These are phyloP conservation scores for Drosophila azteca DNA, from an alignment of 1,140 invertebrate species.

Conservation along the genomic window DNA sequence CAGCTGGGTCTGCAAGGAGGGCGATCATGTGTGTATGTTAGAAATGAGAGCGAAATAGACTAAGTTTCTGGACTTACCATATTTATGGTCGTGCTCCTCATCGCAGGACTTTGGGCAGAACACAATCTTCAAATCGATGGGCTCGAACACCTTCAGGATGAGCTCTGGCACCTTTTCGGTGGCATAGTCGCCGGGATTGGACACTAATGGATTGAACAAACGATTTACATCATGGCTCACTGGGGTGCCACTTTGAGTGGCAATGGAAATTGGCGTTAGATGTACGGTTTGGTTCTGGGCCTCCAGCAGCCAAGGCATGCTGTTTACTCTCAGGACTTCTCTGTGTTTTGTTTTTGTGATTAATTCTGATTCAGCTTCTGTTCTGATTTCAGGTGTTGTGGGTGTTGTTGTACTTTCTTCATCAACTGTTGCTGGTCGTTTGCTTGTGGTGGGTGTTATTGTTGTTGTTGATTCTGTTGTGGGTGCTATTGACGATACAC, in stretches of 20 bases:
- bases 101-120: slow-evolving; percentile 67
- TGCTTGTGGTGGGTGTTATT: background rate
- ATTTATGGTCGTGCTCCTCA: slow-evolving; percentile 69
- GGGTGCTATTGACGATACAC: slow-evolving; percentile 11
- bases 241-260: slow-evolving; percentile 41
- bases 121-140: slow-evolving; percentile 67
- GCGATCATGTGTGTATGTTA: too few species aligned
- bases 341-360: slow-evolving; percentile 4
- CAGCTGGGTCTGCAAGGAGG: slow-evolving; percentile 62
- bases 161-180: slow-evolving; percentile 64
- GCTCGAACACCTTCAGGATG: slow-evolving; percentile 63
- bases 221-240: slow-evolving; percentile 53
- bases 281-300: slow-evolving; percentile 56
- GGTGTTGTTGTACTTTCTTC: background rate
- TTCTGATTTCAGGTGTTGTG: background rate
- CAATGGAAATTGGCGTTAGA: slow-evolving; percentile 36
- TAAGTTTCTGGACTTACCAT: slow-evolving; percentile 42
- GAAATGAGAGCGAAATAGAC: too few species aligned
- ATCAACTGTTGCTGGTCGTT: background rate
- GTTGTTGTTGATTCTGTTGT: slow-evolving; percentile 10
- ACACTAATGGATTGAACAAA: slow-evolving; percentile 30
- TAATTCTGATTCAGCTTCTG: background rate
- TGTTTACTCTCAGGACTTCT: slow-evolving; percentile 57
- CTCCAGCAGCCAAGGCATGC: slow-evolving; percentile 57
- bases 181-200: slow-evolving; percentile 22